Evolutionary conservation across 2,797 vertebrate species (phyloP), one percentile per base, ranked within the genome.

Genomic region (Acipenser transmontanus): DNA sequence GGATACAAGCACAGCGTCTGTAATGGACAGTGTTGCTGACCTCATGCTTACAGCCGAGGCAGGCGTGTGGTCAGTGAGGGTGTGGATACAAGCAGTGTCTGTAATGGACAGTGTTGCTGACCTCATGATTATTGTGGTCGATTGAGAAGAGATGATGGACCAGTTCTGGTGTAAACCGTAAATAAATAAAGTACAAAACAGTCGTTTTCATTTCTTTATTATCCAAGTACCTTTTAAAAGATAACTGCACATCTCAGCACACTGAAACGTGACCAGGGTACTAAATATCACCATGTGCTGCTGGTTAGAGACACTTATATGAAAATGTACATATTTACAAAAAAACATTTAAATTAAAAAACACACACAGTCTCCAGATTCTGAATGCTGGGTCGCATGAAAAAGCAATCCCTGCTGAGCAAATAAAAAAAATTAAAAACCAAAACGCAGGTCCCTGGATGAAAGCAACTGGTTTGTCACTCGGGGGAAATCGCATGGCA

Each of bases 251-350:
- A 91, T 88, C 85, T 88, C 81, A 83, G 84, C 82, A 85, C 83
- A 85, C 76, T 86, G 85, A 90, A 88, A 87, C 85, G 87, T 49
- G 84, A 83, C 85, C 89, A 77, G 73, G 79, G 78, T 77, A 69
- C 73, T 77, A 79, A 79, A 78, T 82, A 74, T 81, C 69, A 79
- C 74, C 75, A 76, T 70, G 77, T 77, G 76, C 78, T 81, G 83
- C 82, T 87, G 82, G 80, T 72, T 81, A 70, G 80, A 74, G 78
- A 78, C 82, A 74, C 62, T 78, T 80, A 70, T 78, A 64, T 75
- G 82, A 79, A 88, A 93, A 92, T 92, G 79, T 91, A 94, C 93
- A 93, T 94, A 97, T 97, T 95, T 97, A 96, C 94, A 97, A 66
- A 79, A 47, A 81, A 81, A 89, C 66, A 57, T 49, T 67, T 60